phyloP scores from a whole-genome alignment of 2,113 vertebrate species.

The Oryzias javanicus region DNA sequence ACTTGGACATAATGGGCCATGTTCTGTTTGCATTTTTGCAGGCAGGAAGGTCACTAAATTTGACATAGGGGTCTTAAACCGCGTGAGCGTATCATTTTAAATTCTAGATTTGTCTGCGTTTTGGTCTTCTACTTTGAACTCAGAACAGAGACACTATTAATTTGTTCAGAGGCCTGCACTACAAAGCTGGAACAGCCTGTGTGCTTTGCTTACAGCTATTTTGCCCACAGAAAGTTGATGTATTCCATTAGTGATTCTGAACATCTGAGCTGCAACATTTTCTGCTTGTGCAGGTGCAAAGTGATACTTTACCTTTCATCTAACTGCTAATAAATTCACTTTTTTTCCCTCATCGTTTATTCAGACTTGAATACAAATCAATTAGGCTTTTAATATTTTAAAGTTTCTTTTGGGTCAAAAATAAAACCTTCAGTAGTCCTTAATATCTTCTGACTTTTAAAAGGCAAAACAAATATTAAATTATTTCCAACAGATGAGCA shows the following conservation, averaged over 20 bases:
- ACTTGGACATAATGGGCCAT: not conserved
- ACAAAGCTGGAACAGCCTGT: not conserved
- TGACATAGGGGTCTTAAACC: no score
- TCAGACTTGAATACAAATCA: not conserved
- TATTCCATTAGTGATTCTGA: not conserved
- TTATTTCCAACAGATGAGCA: no score
- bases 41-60: no score
- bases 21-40: not conserved
- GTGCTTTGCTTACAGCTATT: slow-evolving; percentile 2
- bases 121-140: not conserved
- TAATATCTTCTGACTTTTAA: not conserved
- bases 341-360: not conserved
- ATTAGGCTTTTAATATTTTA: not conserved
- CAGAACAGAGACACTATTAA: not conserved
- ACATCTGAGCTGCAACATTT: not conserved
- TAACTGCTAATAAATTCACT: not conserved
- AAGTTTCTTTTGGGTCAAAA: not conserved
- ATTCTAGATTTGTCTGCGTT: not conserved
- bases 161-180: not conserved
- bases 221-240: not conserved
- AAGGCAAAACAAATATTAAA: no score
- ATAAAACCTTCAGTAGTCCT: not conserved
- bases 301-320: not conserved
- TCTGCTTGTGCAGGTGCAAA: not conserved
- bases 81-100: no score